Percentiles rank a stretch among this genome's conserved stretches.
Conservation (phyloP, 53 echinoderm and acorn worm species). For the Henricia sp. region DNA sequence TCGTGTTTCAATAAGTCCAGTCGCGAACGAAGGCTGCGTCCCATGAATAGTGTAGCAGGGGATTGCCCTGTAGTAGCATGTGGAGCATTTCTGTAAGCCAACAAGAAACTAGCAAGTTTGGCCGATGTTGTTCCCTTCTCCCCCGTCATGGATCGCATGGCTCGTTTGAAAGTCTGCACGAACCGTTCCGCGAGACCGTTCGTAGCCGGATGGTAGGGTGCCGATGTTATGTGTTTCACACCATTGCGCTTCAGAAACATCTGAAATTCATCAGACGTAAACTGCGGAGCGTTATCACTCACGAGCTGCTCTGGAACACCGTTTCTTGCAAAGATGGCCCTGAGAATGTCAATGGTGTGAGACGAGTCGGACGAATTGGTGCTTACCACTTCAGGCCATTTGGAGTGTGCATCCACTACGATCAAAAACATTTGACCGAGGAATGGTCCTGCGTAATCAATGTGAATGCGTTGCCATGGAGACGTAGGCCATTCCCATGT, state of each 20-base stretch:
- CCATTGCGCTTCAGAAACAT: slow-evolving; percentile 19
- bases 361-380: slow-evolving; percentile 55
- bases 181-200: slow-evolving; percentile 48
- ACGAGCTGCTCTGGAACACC: slow-evolving; percentile 7
- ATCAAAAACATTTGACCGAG: slow-evolving; percentile 68
- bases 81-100: slow-evolving; percentile 51
- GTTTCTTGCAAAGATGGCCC: background rate
- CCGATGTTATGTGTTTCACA: slow-evolving; percentile 33
- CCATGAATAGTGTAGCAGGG: slow-evolving; percentile 39
- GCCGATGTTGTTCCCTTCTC: slow-evolving; percentile 7
- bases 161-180: slow-evolving; percentile 40
- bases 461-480: slow-evolving; percentile 62
- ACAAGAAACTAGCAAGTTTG: slow-evolving; percentile 27
- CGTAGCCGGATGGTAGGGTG: slow-evolving; percentile 51
- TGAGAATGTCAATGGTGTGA: slow-evolving; percentile 42
- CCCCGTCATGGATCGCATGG: slow-evolving; percentile 15
- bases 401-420: slow-evolving; percentile 71
- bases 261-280: slow-evolving; percentile 38
- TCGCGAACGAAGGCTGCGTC: slow-evolving; percentile 17
- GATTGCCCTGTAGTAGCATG: slow-evolving; percentile 55
- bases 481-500: slow-evolving; percentile 61
- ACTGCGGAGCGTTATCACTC: slow-evolving; percentile 17
- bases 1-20: slow-evolving; percentile 23
- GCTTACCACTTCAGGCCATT: slow-evolving; percentile 68
- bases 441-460: slow-evolving; percentile 74